Evolutionary conservation across 2,797 vertebrate genomes (phyloP).

Genomic region (Margarornis squamiger): DNA sequence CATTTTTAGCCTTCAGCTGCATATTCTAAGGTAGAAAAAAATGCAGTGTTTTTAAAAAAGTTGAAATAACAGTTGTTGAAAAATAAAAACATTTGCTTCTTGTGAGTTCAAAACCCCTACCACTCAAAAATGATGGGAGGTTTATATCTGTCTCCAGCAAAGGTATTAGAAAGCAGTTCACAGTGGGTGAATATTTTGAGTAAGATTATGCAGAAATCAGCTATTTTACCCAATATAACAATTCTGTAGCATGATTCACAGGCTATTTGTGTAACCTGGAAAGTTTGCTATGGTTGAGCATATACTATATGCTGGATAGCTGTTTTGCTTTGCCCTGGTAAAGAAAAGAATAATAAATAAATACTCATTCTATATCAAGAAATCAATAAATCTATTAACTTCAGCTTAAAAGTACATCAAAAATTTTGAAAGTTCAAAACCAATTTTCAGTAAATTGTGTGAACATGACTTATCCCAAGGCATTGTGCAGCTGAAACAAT

Average conservation of each 20-base stretch:
- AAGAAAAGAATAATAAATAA: neutral
- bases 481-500: neutral
- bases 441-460: neutral
- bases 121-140: neutral
- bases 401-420: neutral
- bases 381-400: neutral
- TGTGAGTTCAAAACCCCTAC: neutral
- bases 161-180: neutral
- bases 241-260: neutral
- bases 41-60: accelerated
- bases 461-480: neutral
- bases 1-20: neutral
- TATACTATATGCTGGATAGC: neutral
- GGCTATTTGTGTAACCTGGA: neutral
- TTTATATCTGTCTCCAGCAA: neutral
- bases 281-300: neutral
- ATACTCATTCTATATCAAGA: neutral
- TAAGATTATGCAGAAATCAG: neutral
- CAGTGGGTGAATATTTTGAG: neutral
- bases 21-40: neutral
- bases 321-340: neutral
- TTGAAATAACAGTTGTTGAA: neutral
- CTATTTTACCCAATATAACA: neutral
- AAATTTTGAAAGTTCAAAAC: neutral
- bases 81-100: neutral